phyloP scores from a whole-genome alignment of 1,140 invertebrate species.

The Drosophila repletoides region DNA sequence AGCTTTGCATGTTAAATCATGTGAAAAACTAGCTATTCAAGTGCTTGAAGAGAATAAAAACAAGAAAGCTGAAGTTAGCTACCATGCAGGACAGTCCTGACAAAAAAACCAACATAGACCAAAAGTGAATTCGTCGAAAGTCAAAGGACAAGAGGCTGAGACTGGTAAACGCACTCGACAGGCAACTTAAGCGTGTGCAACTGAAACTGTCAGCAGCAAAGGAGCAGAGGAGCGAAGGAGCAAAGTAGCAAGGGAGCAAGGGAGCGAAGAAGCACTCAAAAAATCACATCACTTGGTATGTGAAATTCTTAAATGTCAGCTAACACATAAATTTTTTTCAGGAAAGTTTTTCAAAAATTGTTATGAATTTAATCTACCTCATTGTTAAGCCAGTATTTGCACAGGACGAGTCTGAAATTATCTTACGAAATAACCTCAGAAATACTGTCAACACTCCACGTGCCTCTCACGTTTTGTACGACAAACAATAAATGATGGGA shows the following conservation, averaged over 20 bases:
- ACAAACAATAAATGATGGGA: constrained; percentile 16
- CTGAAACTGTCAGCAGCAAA: constrained; percentile 21
- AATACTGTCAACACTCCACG: neutral
- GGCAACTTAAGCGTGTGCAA: constrained; percentile 22
- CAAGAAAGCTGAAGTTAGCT: neutral
- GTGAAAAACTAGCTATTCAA: constrained; percentile 47
- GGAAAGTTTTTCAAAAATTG: constrained; percentile 16
- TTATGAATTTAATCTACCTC: constrained; percentile 1
- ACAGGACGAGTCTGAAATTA: neutral
- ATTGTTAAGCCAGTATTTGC: constrained; percentile 2
- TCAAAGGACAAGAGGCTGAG: constrained; percentile 24
- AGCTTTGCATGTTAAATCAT: constrained; percentile 53
- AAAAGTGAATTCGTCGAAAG: constrained; percentile 19
- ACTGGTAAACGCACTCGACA: constrained; percentile 17
- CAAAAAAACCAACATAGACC: constrained; percentile 18
- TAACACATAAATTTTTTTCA: neutral
- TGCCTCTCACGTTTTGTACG: neutral
- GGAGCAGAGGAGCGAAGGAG: neutral
- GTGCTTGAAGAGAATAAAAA: constrained; percentile 1
- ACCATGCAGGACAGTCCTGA: constrained; percentile 16
- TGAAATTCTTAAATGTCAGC: neutral
- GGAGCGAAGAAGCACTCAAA: neutral
- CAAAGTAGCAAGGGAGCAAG: neutral
- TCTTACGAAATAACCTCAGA: neutral
- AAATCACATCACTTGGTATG: constrained; percentile 22